A percentile compares a stretch with the other conserved stretches of the same genome.
Conservation (phyloP, 2,797 vertebrate species). For the Galago senegalensis region DNA sequence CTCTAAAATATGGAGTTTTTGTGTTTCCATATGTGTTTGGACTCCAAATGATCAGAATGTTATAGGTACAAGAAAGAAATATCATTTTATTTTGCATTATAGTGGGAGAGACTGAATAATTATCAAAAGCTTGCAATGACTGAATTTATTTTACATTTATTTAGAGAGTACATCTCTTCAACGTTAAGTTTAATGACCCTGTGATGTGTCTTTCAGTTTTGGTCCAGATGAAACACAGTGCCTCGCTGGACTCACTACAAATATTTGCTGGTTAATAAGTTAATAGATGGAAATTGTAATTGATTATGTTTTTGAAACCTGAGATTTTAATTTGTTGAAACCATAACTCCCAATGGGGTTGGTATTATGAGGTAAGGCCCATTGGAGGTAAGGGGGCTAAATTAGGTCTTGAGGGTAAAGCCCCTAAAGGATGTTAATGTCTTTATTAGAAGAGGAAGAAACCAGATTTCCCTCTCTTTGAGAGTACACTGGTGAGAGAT, state of each 20-base stretch:
- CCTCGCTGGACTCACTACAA: not conserved
- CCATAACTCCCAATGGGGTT: not conserved
- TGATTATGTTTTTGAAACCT: not conserved
- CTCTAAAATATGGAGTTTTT: not conserved
- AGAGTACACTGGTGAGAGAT: not conserved
- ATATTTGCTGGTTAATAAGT: not conserved
- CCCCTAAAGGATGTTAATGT: not conserved
- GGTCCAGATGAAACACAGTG: not conserved
- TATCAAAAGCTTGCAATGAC: not conserved
- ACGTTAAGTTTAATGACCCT: not conserved
- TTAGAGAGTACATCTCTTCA: not conserved
- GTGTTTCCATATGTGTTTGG: not conserved
- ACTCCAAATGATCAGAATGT: not conserved
- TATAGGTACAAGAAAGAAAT: not conserved
- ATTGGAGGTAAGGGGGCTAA: not conserved
- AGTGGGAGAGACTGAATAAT: not conserved
- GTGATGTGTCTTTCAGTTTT: not conserved
- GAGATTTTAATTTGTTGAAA: not conserved
- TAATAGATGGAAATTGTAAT: not conserved
- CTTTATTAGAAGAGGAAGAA: not conserved
- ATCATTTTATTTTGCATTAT: not conserved
- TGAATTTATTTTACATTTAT: not conserved
- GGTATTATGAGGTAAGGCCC: not conserved
- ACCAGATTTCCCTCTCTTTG: not conserved
- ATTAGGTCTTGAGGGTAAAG: not conserved